These are phyloP conservation scores for Cyclargus thomasi DNA, from an alignment of 1,140 invertebrate species.

Conservation along the genomic window DNA sequence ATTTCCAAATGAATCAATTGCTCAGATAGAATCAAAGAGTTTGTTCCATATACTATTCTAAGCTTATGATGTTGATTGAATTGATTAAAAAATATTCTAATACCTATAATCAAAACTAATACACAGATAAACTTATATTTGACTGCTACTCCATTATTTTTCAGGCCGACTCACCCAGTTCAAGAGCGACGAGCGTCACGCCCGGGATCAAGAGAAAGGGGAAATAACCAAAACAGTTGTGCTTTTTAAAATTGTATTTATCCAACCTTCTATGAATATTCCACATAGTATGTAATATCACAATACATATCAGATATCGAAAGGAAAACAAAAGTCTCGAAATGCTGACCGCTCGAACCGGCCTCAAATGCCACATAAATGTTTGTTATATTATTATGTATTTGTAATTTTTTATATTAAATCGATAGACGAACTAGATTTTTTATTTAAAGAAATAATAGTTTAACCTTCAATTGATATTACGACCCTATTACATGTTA, in stretches of 20 bases:
- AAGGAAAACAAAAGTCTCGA: slow-evolving; percentile 9
- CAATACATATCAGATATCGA: slow-evolving; percentile 60
- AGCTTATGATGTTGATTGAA: no score
- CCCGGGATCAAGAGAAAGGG: slow-evolving; percentile 70
- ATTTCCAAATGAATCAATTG: no score
- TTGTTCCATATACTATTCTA: no score
- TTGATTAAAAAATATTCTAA: no score
- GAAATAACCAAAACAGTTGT: slow-evolving; percentile 61
- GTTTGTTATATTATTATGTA: slow-evolving; percentile 16
- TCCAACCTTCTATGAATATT: slow-evolving; percentile 61
- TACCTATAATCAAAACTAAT: no score
- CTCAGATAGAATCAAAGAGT: no score
- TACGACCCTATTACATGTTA: background rate
- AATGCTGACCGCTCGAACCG: slow-evolving; percentile 8
- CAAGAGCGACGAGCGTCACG: slow-evolving; percentile 61
- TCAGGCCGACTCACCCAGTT: slow-evolving; percentile 44
- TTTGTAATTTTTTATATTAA: slow-evolving; percentile 21
- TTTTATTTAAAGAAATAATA: slow-evolving; percentile 6
- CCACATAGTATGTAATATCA: slow-evolving; percentile 70
- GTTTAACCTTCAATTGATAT: background rate
- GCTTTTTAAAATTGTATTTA: slow-evolving; percentile 64
- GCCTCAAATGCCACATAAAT: slow-evolving; percentile 18
- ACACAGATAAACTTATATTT: no score
- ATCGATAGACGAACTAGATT: slow-evolving; percentile 10
- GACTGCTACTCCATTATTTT: slow-evolving; percentile 14